Evolutionary conservation across 2,113 vertebrate genomes (phyloP).

Genomic region (Hippoglossus stenolepis): DNA sequence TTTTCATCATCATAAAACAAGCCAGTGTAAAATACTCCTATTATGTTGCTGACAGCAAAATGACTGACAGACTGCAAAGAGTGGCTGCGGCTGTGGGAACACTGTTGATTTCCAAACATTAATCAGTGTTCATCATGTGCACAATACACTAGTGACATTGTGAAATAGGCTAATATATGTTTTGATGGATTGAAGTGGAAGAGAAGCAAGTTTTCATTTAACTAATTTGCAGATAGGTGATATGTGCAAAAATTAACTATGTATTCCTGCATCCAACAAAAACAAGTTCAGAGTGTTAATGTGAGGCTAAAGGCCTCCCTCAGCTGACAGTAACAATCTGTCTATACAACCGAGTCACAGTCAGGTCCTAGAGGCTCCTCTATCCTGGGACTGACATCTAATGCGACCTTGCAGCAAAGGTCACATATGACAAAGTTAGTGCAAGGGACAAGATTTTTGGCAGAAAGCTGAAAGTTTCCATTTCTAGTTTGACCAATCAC

Average conservation of each 20-base stretch:
- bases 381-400: too few species aligned
- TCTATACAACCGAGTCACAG: too few species aligned
- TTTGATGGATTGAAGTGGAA: background rate
- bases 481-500: background rate
- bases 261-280: background rate
- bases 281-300: background rate
- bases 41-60: conserved; percentile 53
- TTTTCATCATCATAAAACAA: conserved; percentile 56
- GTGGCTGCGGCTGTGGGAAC: conserved; percentile 25
- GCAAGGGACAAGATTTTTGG: too few species aligned
- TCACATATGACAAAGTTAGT: too few species aligned
- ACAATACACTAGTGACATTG: conserved; percentile 15
- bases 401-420: too few species aligned
- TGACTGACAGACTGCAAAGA: conserved; percentile 34
- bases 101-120: conserved; percentile 26
- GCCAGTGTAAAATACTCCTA: conserved; percentile 21
- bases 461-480: background rate
- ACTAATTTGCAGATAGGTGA: background rate
- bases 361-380: background rate
- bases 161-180: conserved; percentile 28
- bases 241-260: background rate
- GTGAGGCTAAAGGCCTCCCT: background rate
- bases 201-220: background rate
- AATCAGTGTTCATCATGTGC: conserved; percentile 21
- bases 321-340: background rate